Evolutionary conservation across 2,797 vertebrate species (phyloP).

Genomic region (Microctenopoma steveboyesi): DNA sequence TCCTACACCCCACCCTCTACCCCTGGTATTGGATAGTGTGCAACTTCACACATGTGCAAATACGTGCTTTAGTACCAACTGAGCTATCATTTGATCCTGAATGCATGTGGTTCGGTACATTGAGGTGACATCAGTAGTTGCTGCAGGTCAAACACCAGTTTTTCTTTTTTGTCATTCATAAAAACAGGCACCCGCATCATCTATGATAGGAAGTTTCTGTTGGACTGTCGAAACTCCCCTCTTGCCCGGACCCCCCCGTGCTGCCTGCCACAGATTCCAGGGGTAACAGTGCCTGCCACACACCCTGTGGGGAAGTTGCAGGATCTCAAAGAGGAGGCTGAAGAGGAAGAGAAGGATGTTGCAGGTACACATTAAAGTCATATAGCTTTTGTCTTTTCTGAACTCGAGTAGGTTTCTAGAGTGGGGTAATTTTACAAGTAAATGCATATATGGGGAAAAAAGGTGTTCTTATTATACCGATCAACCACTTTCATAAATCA

Average conservation of each 20-base stretch:
- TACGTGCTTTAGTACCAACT: not conserved
- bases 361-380: constrained; percentile 79
- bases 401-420: no score
- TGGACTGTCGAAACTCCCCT: constrained; percentile 93
- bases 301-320: constrained; percentile 88
- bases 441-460: no score
- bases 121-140: constrained; percentile 5
- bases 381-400: not conserved
- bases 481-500: not conserved
- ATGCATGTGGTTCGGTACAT: not conserved
- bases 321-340: constrained; percentile 89
- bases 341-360: constrained; percentile 89
- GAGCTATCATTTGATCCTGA: not conserved
- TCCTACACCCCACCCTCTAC: constrained; percentile 2
- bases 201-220: constrained; percentile 93
- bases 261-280: constrained; percentile 92
- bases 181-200: constrained; percentile 91
- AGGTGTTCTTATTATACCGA: not conserved
- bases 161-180: no score
- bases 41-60: constrained; percentile 9
- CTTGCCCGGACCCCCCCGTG: constrained; percentile 89
- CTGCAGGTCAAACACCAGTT: not conserved
- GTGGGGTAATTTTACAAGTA: not conserved
- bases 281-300: constrained; percentile 86
- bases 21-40: constrained; percentile 2